phyloP scores from a whole-genome alignment of 2,113 vertebrate genomes.

The Cyanoderma ruficeps region DNA sequence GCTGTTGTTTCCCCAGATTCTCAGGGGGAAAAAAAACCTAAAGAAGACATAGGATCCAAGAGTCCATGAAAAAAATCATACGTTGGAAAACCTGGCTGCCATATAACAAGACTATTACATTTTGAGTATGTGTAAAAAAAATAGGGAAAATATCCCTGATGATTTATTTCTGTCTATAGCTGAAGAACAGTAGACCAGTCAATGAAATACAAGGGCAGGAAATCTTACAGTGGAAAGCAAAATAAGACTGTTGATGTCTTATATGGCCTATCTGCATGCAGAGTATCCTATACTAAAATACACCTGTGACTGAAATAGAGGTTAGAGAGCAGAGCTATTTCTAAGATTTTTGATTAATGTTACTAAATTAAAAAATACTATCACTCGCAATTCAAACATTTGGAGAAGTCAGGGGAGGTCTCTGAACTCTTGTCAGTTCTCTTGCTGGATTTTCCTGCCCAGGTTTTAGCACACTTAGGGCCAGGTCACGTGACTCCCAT shows the following conservation, averaged over 20 bases:
- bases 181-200: background rate
- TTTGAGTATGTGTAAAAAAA: background rate
- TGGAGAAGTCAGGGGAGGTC: background rate
- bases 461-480: background rate
- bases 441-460: background rate
- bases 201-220: background rate
- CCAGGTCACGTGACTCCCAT: background rate
- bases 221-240: background rate
- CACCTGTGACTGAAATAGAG: background rate
- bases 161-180: rapidly evolving
- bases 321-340: background rate
- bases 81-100: background rate
- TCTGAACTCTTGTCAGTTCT: background rate
- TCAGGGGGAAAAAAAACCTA: background rate
- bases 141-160: too few species aligned
- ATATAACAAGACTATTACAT: background rate
- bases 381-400: background rate
- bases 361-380: background rate
- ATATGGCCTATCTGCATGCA: background rate
- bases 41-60: background rate
- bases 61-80: background rate
- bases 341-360: background rate
- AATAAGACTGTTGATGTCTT: background rate
- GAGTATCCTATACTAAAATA: background rate
- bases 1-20: background rate